Base-by-base conservation (phyloP, 2,888 invertebrate species). In the Drosophila putrida region DNA sequence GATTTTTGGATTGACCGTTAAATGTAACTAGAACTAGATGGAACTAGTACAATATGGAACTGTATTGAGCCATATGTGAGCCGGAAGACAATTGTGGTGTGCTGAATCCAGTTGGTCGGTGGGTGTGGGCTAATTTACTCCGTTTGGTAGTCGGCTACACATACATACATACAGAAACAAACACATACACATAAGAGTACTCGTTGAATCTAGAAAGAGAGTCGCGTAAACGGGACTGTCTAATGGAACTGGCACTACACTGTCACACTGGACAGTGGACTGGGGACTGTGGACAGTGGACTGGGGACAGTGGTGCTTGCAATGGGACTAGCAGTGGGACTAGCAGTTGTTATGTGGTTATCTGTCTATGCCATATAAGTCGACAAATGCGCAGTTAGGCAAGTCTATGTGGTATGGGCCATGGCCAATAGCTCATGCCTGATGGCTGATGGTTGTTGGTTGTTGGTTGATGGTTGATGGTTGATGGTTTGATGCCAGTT, bases 301-400 rank as follows among this genome's bases (percentile, higher is more conserved):
- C 47, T 62, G 68, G 63, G 49, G 47, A 55, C 35, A 62, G 38
- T 70, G 55, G 49, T 53, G 73, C 50, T 63, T 38, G 58, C 13
- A 63, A 27, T 68, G 53, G 43, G 61, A 68, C 81, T 81, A 69
- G 76, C 79, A 59, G 20, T 58, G 59, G 59, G 55, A 64, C 47
- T 64, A 41, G 72, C 86, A 86, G 86, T 86, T 88, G 88, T 83
- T 83, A 88, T 82, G 88, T 82, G 88, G 82, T 80, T 88, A 88
- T 88, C 88, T 89, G 87, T 80, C 84, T 54, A 71, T 65, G 82
- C 86, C 88, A 82, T 88, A 85, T 79, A 86, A 77, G 86, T 75
- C 78, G 72, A 86, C 69, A 80, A 80, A 80, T 82, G 80, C 80
- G 80, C 82, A 80, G 80, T 80, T 80, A 80, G 79, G 73, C 83